phyloP scores from a whole-genome alignment of 2,797 vertebrate species.

The Numenius phaeopus region DNA sequence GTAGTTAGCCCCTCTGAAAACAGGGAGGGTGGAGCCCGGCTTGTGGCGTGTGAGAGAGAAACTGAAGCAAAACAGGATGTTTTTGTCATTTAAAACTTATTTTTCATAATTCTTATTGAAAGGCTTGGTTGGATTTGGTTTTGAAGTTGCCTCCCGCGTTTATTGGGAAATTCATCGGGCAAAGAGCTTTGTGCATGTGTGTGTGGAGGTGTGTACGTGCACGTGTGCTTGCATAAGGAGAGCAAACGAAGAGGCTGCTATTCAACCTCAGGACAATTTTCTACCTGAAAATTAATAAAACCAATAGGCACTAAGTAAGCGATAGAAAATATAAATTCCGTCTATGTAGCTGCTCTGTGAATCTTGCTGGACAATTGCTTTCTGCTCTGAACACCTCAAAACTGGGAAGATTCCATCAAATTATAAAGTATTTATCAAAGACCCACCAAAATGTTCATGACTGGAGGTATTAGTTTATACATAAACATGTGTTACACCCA shows the following conservation, averaged over 20 bases:
- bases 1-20: constrained; percentile 32
- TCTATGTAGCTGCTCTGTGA: not conserved
- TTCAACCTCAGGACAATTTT: not conserved
- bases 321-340: not conserved
- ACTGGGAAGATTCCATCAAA: not conserved
- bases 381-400: not conserved
- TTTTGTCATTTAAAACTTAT: constrained; percentile 26
- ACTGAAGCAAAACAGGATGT: constrained; percentile 62
- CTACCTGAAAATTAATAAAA: not conserved
- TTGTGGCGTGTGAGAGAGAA: not conserved
- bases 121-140: not conserved
- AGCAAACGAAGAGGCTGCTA: not conserved
- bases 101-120: constrained; percentile 39
- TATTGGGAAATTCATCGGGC: not conserved
- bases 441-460: not conserved
- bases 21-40: constrained; percentile 25
- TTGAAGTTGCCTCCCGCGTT: not conserved
- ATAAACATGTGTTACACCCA: not conserved
- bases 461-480: not conserved
- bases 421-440: not conserved
- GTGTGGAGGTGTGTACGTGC: not conserved
- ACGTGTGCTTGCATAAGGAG: fast-evolving
- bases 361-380: not conserved
- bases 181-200: not conserved
- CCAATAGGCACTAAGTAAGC: not conserved